Evolutionary conservation across 2,888 invertebrate genomes (phyloP).

Genomic region (Opisthograptis luteolata): DNA sequence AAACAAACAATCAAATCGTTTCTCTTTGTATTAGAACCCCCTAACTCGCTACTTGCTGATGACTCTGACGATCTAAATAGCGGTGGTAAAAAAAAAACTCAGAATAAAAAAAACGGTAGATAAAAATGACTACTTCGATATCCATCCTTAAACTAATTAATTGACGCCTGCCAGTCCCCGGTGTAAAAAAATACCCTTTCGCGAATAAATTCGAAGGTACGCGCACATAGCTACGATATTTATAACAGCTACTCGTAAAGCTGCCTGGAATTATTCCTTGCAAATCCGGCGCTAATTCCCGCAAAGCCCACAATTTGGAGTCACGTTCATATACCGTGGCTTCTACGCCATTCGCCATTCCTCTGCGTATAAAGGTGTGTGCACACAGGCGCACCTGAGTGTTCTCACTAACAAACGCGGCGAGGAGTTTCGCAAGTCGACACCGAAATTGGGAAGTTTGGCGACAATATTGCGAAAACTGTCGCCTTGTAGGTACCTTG

Average conservation of each 20-base stretch:
- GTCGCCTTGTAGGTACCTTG: constrained; percentile 55
- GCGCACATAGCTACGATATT: constrained; percentile 20
- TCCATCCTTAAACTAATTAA: too few species aligned
- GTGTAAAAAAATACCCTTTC: not conserved
- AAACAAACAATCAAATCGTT: too few species aligned
- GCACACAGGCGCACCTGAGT: constrained; percentile 60
- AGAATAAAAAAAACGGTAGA: too few species aligned
- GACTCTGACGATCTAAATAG: too few species aligned
- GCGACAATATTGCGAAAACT: constrained; percentile 77
- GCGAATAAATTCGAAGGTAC: constrained; percentile 3
- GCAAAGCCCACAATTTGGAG: constrained; percentile 71
- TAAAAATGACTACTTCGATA: too few species aligned
- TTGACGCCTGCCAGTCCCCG: too few species aligned
- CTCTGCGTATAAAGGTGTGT: constrained; percentile 29
- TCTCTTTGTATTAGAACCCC: too few species aligned
- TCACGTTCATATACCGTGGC: constrained; percentile 54
- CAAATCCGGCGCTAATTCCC: constrained; percentile 71
- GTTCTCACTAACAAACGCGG: constrained; percentile 51
- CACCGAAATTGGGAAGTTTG: constrained; percentile 76
- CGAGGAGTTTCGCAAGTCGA: constrained; percentile 80
- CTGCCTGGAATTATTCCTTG: constrained; percentile 60
- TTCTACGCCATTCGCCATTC: constrained; percentile 16
- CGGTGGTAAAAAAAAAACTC: too few species aligned
- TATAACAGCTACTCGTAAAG: constrained; percentile 38
- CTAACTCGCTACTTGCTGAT: too few species aligned